phyloP scores from a whole-genome alignment of 2,888 invertebrate genomes.

The Steromphala cineraria region DNA sequence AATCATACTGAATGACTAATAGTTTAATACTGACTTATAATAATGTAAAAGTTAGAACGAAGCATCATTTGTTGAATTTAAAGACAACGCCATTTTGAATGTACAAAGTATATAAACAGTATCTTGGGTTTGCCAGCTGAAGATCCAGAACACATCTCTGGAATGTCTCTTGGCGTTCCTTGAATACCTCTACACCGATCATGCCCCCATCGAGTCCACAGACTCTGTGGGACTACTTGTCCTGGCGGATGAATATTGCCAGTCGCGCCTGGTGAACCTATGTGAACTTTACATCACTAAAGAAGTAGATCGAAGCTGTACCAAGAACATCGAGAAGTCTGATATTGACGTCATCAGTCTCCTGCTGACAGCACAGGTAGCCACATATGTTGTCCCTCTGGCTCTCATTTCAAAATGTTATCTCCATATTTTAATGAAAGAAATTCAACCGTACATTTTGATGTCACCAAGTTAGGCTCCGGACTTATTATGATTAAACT shows the following conservation, averaged over 20 bases:
- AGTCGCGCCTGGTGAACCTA: slow-evolving; percentile 62
- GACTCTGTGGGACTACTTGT: slow-evolving; percentile 66
- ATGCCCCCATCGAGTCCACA: slow-evolving; percentile 66
- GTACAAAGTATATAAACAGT: too few relatives aligned
- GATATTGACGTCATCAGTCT: slow-evolving; percentile 70
- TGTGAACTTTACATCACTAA: slow-evolving; percentile 72
- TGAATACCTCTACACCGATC: slow-evolving; percentile 72
- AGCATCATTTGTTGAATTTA: too few relatives aligned
- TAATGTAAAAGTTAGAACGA: too few relatives aligned
- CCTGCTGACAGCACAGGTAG: slow-evolving; percentile 64
- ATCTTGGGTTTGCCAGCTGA: slow-evolving; percentile 42
- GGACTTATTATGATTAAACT: too few relatives aligned
- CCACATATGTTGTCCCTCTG: too few relatives aligned
- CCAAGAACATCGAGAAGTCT: slow-evolving; percentile 63
- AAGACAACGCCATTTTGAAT: too few relatives aligned
- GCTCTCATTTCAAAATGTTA: too few relatives aligned
- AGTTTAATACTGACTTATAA: too few relatives aligned
- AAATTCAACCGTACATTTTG: too few relatives aligned
- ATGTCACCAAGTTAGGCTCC: too few relatives aligned
- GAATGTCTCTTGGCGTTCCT: slow-evolving; percentile 61
- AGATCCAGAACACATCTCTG: slow-evolving; percentile 44
- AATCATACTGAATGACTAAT: too few relatives aligned
- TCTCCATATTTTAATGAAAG: too few relatives aligned
- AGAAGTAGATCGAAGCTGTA: slow-evolving; percentile 61
- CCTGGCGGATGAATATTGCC: slow-evolving; percentile 67